Conservation (phyloP, 2,888 invertebrate species). For the Ellobium chinense region DNA sequence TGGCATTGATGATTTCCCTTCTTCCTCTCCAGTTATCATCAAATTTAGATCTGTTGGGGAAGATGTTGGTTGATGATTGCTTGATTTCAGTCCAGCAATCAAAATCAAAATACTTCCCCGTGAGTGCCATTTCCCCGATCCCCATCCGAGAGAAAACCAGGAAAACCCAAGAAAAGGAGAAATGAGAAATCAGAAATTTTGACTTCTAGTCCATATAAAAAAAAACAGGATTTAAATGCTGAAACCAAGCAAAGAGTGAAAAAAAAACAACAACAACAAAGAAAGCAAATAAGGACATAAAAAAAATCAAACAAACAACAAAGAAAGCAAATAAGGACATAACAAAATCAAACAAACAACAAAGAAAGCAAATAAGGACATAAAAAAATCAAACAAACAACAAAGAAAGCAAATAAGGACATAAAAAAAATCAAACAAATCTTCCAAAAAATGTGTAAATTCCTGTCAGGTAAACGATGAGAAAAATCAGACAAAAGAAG, state of each 20-base stretch:
- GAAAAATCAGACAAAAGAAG: neutral
- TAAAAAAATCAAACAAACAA: neutral
- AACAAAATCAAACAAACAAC: too few relatives aligned
- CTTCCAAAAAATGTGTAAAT: neutral
- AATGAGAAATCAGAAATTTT: neutral
- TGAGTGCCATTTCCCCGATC: neutral
- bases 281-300: too few relatives aligned
- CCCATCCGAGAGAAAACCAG: neutral
- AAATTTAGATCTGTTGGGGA: neutral
- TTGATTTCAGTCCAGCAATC: neutral
- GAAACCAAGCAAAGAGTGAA: neutral
- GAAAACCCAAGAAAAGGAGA: neutral
- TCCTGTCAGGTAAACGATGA: neutral
- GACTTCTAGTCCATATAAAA: neutral
- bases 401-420: neutral
- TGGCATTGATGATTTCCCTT: neutral
- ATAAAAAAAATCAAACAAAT: neutral
- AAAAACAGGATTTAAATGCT: neutral
- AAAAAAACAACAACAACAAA: too few relatives aligned
- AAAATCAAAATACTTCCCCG: neutral
- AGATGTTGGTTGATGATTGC: neutral
- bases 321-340: too few relatives aligned
- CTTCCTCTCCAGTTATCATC: neutral
- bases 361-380: neutral
- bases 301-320: too few relatives aligned